A percentile compares a stretch with the other conserved stretches of the same genome.
Evolutionary conservation across 2,113 vertebrate genomes (phyloP).

Genomic region (Hydropotes inermis): DNA sequence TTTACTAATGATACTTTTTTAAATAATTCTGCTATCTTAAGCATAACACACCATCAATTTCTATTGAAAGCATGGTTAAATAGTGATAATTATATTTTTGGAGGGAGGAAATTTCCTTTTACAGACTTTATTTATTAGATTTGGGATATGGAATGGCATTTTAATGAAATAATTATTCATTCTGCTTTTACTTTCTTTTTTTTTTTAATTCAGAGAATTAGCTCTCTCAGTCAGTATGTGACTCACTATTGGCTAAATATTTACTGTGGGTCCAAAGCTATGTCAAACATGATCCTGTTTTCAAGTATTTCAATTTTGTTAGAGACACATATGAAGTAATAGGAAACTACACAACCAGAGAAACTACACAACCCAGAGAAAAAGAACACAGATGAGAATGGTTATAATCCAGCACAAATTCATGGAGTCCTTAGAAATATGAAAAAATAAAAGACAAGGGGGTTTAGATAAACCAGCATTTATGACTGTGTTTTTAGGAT

Average conservation of each 20-base stretch:
- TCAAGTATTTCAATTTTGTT: not conserved
- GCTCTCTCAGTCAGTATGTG: not conserved
- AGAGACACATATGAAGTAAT: not conserved
- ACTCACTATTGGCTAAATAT: not conserved
- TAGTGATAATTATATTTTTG: not conserved
- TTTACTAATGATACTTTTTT: not conserved
- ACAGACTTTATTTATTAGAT: not conserved
- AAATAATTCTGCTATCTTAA: not conserved
- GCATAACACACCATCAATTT: not conserved
- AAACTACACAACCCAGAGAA: not conserved
- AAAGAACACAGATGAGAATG: not conserved
- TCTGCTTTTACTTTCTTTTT: not conserved
- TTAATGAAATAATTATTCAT: not conserved
- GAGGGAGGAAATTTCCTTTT: not conserved
- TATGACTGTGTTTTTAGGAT: not conserved
- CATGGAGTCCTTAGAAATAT: not conserved
- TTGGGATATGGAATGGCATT: not conserved
- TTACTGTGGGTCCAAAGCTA: not conserved
- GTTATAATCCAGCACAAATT: not conserved
- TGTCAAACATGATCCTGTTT: not conserved
- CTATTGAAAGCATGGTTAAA: not conserved
- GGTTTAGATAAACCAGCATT: not conserved
- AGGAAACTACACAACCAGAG: not conserved
- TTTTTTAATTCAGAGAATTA: not conserved
- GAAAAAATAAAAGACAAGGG: not conserved